Evolutionary conservation across 2,797 vertebrate genomes (phyloP).

Genomic region (Gymnopithys bicolor): DNA sequence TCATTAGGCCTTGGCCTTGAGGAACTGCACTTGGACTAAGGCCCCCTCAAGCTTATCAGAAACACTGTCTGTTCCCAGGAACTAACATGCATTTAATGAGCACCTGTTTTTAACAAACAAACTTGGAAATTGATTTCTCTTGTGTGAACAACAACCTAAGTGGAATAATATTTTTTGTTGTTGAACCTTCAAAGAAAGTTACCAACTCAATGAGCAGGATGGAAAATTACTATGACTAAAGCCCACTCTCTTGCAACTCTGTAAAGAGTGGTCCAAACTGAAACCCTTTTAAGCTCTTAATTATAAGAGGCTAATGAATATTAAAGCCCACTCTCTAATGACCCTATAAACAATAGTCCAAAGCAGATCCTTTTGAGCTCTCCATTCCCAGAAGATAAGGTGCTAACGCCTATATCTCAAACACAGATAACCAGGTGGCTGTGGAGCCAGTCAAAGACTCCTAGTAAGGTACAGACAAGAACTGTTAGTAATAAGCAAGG

Average conservation of each 20-base stretch:
- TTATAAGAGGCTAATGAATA: neutral
- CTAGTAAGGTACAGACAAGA: neutral
- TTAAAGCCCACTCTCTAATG: neutral
- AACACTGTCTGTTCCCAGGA: neutral
- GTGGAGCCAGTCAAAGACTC: neutral
- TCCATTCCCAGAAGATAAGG: neutral
- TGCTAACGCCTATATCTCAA: neutral
- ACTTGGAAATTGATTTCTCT: neutral
- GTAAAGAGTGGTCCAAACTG: neutral
- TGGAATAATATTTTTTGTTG: neutral
- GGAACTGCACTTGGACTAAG: neutral
- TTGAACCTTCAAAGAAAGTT: neutral
- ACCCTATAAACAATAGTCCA: neutral
- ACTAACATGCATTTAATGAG: neutral
- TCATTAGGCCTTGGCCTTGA: fast-evolving
- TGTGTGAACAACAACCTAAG: neutral
- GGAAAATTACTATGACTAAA: neutral
- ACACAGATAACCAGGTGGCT: neutral
- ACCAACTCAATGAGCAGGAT: neutral
- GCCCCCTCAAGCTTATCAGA: neutral
- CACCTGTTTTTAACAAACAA: neutral
- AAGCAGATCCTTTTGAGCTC: neutral
- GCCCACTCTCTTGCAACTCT: neutral
- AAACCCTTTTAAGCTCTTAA: neutral
- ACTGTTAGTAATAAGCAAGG: neutral